Evolutionary conservation across 2,113 vertebrate genomes (phyloP).

Genomic region (Gracilinanus agilis): DNA sequence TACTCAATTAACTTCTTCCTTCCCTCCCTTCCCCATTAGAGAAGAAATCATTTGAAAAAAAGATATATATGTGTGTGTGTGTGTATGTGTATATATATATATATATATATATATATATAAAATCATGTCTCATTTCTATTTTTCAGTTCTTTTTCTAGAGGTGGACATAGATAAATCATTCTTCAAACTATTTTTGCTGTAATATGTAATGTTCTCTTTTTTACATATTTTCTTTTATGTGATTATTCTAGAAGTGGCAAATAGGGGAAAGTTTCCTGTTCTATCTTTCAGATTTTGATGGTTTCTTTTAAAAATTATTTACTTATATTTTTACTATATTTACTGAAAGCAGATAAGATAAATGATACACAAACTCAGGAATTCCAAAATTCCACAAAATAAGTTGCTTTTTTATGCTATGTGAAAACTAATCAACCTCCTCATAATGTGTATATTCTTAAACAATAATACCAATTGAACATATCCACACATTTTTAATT

Average conservation of each 20-base stretch:
- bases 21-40: no score
- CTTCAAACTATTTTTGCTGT: no score
- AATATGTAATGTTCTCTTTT: no score
- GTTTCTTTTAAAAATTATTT: background rate
- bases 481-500: background rate
- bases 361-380: background rate
- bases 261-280: background rate
- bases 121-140: no score
- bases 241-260: background rate
- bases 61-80: no score
- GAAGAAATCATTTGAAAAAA: no score
- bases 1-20: no score
- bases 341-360: background rate
- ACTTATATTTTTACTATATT: background rate
- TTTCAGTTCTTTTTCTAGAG: no score
- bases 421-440: background rate
- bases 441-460: background rate
- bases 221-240: background rate
- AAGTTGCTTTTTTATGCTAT: background rate
- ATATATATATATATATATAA: no score
- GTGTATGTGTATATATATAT: no score
- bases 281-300: background rate
- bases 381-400: background rate
- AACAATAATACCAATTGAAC: no score
- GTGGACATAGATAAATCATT: no score